Base-by-base conservation (phyloP, 2,113 vertebrate species). In the Cyprinodon variegatus region DNA sequence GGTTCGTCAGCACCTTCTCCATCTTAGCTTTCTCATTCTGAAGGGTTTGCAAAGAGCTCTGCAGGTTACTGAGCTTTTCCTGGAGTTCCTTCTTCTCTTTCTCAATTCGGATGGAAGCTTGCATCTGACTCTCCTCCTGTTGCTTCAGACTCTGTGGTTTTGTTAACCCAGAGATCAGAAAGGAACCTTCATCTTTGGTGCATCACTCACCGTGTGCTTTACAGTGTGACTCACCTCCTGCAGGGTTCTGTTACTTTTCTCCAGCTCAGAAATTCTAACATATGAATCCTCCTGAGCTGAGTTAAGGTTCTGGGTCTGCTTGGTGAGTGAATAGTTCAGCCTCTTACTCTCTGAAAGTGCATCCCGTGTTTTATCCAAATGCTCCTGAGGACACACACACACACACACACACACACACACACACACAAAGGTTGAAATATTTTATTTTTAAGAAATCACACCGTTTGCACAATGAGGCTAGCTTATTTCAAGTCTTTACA, bases 261-360 rank as follows among this genome's bases (percentile, higher is more conserved):
- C 90, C 22, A 93, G 90, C 57, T 93, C 93, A 43, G 77, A 89
- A 38, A 84, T 57, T 68, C 75, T 77, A 36, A 81, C 77, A 67
- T 94, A 89, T 0, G 74, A 76, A 37, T 93, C 84, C n/a, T 92
- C 84, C 4, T 92, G 91, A 39, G 76, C 84, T 63, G 82, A 87
- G 67, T 95, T 90, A 65, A 94, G 87, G 73, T 57, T 87, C 77
- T 90, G 91, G 45, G 74, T 82, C 20, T 86, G 86, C 77, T 93
- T 88, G 5, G 84, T 84, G 70, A 94, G 91, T 36, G 61, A 69
- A 59, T 92, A 91, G 81, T 91, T 93, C 74, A 93, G 93, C 79
- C 81, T 91, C 79, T 94, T 94, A 75, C 88, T 92, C n/a, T 95
- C 92, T 11, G 90, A 90, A 40, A 96, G 91, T 11, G 86, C 68